phyloP scores from a whole-genome alignment of 2,888 invertebrate species.

The Sarcophaga rosellei region DNA sequence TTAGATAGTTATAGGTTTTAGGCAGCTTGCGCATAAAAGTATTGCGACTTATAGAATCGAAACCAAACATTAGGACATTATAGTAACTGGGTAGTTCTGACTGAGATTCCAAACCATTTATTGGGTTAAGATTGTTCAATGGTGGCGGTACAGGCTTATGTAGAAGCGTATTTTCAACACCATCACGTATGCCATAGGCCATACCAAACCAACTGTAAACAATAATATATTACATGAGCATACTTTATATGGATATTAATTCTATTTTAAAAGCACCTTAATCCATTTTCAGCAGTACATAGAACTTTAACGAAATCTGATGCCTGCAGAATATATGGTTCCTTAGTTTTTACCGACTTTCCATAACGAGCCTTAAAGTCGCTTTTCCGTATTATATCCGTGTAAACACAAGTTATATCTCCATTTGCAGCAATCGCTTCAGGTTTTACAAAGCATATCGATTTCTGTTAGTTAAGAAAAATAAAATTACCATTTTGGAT shows the following conservation, averaged over 20 bases:
- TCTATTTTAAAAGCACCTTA: conserved; percentile 71
- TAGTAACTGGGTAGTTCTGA: conserved; percentile 72
- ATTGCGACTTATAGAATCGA: conserved; percentile 93
- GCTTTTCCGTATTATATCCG: conserved; percentile 86
- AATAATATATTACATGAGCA: background rate
- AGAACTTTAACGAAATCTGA: conserved; percentile 89
- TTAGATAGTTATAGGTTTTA: conserved; percentile 87
- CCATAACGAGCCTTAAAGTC: conserved; percentile 85
- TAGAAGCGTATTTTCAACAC: conserved; percentile 76
- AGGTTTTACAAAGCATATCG: conserved; percentile 79
- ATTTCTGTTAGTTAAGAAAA: conserved; percentile 73
- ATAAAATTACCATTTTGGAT: background rate
- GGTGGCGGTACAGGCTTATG: conserved; percentile 59
- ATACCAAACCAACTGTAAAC: conserved; percentile 85
- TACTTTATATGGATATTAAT: background rate
- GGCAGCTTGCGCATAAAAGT: conserved; percentile 91
- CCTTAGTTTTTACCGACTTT: conserved; percentile 82
- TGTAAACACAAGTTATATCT: conserved; percentile 83
- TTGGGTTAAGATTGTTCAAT: conserved; percentile 40
- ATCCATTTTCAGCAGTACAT: conserved; percentile 82
- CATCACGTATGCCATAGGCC: conserved; percentile 83
- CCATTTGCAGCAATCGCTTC: conserved; percentile 76
- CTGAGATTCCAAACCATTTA: conserved; percentile 50
- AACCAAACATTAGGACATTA: conserved; percentile 92
- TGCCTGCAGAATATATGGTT: conserved; percentile 84